Percentiles rank a stretch among this genome's conserved stretches.
Conservation (phyloP, 1,140 invertebrate species). For the Liolophura sinensis region DNA sequence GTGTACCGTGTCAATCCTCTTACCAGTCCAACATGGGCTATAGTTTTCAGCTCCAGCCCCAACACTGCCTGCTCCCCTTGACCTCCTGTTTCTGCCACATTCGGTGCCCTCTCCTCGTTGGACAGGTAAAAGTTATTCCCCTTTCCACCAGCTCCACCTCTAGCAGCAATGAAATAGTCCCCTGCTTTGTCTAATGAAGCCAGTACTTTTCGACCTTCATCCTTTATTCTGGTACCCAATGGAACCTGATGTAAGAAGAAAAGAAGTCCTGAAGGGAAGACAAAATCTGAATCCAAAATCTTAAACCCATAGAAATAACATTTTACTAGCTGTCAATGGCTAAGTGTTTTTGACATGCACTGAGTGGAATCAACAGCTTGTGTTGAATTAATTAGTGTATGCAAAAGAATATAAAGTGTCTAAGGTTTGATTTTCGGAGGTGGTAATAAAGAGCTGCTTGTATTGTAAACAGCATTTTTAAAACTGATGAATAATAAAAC, state of each 20-base stretch:
- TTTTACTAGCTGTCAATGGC: background rate
- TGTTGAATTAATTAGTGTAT: no score
- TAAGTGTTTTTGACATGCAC: no score
- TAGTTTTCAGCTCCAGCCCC: constrained; percentile 82
- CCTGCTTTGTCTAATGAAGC: constrained; percentile 72
- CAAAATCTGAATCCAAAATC: background rate
- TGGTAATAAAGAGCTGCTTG: no score
- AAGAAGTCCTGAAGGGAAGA: background rate
- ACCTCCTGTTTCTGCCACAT: constrained; percentile 86
- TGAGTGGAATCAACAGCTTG: no score
- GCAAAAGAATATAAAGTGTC: no score
- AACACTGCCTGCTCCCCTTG: constrained; percentile 71
- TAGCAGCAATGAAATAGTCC: constrained; percentile 87
- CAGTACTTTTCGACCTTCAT: constrained; percentile 66
- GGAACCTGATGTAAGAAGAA: constrained; percentile 69
- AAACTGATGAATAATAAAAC: no score
- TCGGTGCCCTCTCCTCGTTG: constrained; percentile 79
- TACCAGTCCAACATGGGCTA: constrained; percentile 92
- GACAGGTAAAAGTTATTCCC: constrained; percentile 92
- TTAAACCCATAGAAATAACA: constrained; percentile 2
- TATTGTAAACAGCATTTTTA: no score
- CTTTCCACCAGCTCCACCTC: constrained; percentile 92
- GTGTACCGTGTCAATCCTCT: constrained; percentile 19
- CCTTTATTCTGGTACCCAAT: constrained; percentile 81
- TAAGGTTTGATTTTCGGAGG: no score